Evolutionary conservation across 2,113 vertebrate species (phyloP).

Genomic region (Patagioenas fasciata): DNA sequence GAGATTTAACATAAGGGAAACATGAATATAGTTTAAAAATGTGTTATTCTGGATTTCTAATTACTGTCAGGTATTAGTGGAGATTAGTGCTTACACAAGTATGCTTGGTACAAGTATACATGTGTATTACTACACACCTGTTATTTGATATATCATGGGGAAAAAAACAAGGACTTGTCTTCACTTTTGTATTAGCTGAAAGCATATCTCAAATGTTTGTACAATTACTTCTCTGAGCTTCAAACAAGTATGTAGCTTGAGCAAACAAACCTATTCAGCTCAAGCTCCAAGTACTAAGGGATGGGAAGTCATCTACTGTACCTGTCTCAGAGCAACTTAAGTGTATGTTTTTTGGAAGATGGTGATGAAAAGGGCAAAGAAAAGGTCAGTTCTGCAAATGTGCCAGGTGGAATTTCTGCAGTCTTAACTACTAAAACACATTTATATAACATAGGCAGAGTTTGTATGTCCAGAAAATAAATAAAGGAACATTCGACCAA

Average conservation of each 20-base stretch:
- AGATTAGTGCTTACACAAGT: neutral
- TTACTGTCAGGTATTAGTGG: neutral
- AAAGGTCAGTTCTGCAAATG: neutral
- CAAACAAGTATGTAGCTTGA: neutral
- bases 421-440: neutral
- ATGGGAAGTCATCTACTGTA: neutral
- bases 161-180: neutral
- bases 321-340: neutral
- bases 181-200: neutral
- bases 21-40: neutral
- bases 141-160: neutral
- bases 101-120: neutral
- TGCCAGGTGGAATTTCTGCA: neutral
- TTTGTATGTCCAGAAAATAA: neutral
- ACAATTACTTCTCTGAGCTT: neutral
- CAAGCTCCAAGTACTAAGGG: neutral
- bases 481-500: neutral
- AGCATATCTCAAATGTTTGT: neutral
- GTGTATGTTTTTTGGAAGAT: neutral
- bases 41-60: neutral
- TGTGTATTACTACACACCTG: neutral
- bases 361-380: neutral
- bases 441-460: neutral
- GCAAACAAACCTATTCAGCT: neutral
- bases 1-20: neutral